Evolutionary conservation across 1,140 invertebrate species (phyloP).

Genomic region (Leptopilina clavipes): DNA sequence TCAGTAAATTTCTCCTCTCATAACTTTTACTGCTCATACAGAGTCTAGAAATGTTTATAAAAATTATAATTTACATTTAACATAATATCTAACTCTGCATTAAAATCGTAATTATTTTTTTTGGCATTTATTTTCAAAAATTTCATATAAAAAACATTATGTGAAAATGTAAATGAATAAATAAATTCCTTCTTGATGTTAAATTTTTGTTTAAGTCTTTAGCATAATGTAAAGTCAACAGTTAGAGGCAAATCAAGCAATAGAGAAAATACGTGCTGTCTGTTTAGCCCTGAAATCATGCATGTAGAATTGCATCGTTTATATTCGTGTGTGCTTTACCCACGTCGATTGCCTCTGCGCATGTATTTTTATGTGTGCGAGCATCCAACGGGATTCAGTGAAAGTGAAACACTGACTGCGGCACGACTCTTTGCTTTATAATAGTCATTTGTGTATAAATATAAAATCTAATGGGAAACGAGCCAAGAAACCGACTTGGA

Average conservation of each 20-base stretch:
- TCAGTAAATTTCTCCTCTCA: not conserved
- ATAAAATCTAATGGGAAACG: conserved; percentile 33
- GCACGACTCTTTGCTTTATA: conserved; percentile 34
- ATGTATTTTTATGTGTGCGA: conserved; percentile 30
- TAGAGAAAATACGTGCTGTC: conserved; percentile 32
- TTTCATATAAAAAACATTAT: not conserved
- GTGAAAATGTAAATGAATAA: not conserved
- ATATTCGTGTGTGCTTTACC: conserved; percentile 29
- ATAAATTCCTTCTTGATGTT: not conserved
- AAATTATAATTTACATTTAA: too few relatives aligned
- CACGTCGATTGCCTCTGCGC: conserved; percentile 18
- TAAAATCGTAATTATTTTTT: too few relatives aligned
- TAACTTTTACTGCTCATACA: too few relatives aligned
- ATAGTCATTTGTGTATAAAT: conserved; percentile 33
- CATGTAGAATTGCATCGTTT: conserved; percentile 23
- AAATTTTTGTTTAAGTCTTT: conserved; percentile 6
- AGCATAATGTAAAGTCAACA: not conserved
- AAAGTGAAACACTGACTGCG: conserved; percentile 32
- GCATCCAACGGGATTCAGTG: conserved; percentile 33
- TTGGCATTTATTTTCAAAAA: not conserved
- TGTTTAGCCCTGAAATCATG: conserved; percentile 33
- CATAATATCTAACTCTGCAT: too few relatives aligned
- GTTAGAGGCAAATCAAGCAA: conserved; percentile 23
- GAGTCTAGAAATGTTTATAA: too few relatives aligned
- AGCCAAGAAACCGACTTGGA: conserved; percentile 32